phyloP scores from a whole-genome alignment of 2,797 vertebrate genomes.

The Masticophis lateralis region DNA sequence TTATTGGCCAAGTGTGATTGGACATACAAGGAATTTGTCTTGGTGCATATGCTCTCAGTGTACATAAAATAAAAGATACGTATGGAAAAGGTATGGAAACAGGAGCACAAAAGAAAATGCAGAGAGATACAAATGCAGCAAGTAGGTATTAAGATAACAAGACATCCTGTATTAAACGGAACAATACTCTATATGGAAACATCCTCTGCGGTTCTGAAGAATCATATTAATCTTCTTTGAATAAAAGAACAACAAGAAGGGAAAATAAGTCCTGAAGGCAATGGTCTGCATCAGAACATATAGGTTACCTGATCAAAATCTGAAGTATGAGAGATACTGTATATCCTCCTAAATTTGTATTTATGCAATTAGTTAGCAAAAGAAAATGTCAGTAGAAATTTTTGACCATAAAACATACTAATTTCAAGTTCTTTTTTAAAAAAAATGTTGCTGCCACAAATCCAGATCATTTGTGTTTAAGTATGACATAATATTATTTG shows the following conservation, averaged over 20 bases:
- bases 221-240: neutral
- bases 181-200: neutral
- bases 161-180: neutral
- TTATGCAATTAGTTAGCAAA: neutral
- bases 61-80: too few relatives aligned
- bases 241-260: neutral
- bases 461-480: constrained; percentile 13
- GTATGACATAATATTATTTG: constrained; percentile 24
- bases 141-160: neutral
- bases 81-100: neutral
- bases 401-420: neutral
- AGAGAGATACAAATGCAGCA: neutral
- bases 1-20: too few relatives aligned
- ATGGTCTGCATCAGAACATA: neutral
- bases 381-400: neutral
- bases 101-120: neutral
- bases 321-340: neutral
- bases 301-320: neutral
- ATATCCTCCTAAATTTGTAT: neutral
- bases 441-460: neutral
- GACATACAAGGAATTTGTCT: too few relatives aligned
- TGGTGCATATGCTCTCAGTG: too few relatives aligned
- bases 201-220: neutral
- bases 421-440: neutral
- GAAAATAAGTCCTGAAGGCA: neutral